Evolutionary conservation across 2,888 invertebrate genomes (phyloP).

Genomic region (Limnephilus lunatus): DNA sequence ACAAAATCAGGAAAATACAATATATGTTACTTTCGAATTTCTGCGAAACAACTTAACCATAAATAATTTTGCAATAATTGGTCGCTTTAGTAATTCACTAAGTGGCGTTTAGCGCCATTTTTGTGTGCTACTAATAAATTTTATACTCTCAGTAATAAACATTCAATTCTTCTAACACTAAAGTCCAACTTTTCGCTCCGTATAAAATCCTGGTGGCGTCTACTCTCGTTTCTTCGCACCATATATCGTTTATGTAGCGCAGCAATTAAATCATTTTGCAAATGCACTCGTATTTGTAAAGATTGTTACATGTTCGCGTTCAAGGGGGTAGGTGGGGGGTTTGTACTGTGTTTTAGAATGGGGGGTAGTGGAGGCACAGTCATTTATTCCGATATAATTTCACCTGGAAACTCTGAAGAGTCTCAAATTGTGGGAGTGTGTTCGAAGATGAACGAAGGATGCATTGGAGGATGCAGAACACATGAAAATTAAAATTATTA

Average conservation of each 20-base stretch:
- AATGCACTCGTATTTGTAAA: constrained; percentile 42
- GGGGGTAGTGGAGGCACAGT: neutral
- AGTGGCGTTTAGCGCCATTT: no score
- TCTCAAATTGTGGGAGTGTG: neutral
- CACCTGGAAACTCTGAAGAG: neutral
- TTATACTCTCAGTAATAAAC: no score
- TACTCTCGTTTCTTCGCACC: neutral
- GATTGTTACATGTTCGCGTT: constrained; percentile 1
- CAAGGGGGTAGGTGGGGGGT: neutral
- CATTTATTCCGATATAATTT: constrained; percentile 29
- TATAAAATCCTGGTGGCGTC: neutral
- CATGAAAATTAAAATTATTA: neutral
- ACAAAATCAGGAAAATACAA: no score
- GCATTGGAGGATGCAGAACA: neutral
- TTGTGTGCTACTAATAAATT: no score
- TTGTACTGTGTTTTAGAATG: neutral
- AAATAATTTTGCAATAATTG: no score
- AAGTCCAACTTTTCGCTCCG: neutral
- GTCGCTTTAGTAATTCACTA: no score
- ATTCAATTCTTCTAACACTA: no score
- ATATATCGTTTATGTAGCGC: neutral
- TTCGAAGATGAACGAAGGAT: neutral
- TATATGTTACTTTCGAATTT: no score
- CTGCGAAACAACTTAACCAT: no score
- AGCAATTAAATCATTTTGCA: constrained; percentile 38